Evolutionary conservation across 2,888 invertebrate genomes (phyloP).

Genomic region (Mayetiola destructor): DNA sequence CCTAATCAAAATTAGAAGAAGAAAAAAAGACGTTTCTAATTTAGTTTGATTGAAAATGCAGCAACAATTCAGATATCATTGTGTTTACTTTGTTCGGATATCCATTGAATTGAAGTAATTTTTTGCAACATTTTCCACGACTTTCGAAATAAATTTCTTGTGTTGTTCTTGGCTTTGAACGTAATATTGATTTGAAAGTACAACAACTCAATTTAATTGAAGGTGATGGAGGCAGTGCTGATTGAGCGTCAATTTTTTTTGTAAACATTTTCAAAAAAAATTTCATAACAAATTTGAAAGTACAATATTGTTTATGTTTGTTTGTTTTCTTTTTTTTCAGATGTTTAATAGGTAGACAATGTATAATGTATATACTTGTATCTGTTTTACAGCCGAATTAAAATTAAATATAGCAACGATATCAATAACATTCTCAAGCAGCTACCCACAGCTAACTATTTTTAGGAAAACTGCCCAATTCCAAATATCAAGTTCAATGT

Average conservation of each 20-base stretch:
- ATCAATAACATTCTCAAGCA: not conserved
- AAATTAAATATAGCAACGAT: too few species aligned
- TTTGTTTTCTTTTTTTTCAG: not conserved
- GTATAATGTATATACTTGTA: too few species aligned
- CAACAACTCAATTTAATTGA: slow-evolving; percentile 24
- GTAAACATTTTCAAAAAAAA: not conserved
- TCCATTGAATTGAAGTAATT: slow-evolving; percentile 65
- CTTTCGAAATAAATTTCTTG: slow-evolving; percentile 63
- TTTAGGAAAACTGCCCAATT: too few species aligned
- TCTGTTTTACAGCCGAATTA: not conserved
- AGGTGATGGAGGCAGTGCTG: slow-evolving; percentile 27
- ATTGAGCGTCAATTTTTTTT: slow-evolving; percentile 9
- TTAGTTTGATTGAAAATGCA: not conserved
- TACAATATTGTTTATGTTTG: not conserved
- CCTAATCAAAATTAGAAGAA: slow-evolving; percentile 36
- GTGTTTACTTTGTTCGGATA: slow-evolving; percentile 57
- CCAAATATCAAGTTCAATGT: not conserved
- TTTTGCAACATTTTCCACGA: slow-evolving; percentile 68
- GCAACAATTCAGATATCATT: not conserved
- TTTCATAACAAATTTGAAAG: not conserved
- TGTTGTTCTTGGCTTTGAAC: slow-evolving; percentile 29
- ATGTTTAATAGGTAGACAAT: too few species aligned
- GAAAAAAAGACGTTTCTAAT: not conserved
- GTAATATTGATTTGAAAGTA: slow-evolving; percentile 16
- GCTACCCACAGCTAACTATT: not conserved